Base-by-base conservation (phyloP, 2,113 vertebrate species). In the Tautogolabrus adspersus region DNA sequence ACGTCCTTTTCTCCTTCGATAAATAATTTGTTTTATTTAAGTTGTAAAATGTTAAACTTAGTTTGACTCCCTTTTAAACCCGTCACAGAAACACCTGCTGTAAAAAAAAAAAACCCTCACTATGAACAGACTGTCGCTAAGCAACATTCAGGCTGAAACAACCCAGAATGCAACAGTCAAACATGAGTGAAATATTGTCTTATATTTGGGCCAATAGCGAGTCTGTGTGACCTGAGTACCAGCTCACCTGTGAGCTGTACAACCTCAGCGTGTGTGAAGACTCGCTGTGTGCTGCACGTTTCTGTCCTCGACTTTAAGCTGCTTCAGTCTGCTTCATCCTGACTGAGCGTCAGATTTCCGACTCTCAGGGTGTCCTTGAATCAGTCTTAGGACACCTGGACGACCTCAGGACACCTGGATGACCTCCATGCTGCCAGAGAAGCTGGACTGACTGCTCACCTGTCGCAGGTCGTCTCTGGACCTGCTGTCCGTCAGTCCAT, bases 401-500 rank as follows among this genome's bases (percentile, higher is more conserved):
- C 98, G 91, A 99, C 89, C 77, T 98, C 96, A 99, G 76, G 98
- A 98, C 65, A 99, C 98, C 90, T 99, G 93, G 0, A 99, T 98
- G 91, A 99, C 89, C 77, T 99, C 98, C 98, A 99, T 95, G 93
- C 98, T 99, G 81, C 97, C 97, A 0, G 97, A 98, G 69, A 99
- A 99, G 79, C 96, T 98, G 0, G 96, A 94, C 89, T 96, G 96
- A 51, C 96, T 96, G 64, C 95, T 96, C 12, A 94, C 94, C 55
- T 95, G 96, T 1, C 94, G 95, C 72, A 97, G 92, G 19, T 97
- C 97, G 59, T 98, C 97, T 11, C 96, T 88, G 7, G 96, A 96
- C 15, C 94, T 85, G 83, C 87, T 95, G 90, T 96, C 96, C 0
- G 92, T 83, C 94, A 94, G 81, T 77, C 95, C 93, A 49, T 96